Conservation (phyloP, 2,797 vertebrate species). For the Psittacula derbiana region DNA sequence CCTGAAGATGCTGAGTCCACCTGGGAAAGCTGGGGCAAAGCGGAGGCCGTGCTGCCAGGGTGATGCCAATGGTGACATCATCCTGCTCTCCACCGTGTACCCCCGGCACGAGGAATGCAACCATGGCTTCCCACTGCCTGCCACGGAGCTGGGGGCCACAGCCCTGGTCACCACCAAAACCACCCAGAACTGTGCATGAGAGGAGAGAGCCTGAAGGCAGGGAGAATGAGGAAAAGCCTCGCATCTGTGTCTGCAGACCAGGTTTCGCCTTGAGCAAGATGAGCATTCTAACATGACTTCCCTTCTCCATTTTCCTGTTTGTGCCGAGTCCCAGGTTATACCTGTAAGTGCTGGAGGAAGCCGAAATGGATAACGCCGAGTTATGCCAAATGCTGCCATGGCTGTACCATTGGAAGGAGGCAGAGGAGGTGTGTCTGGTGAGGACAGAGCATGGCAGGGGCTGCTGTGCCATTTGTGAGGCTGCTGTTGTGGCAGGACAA, state of each 20-base stretch:
- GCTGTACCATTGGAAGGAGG: background rate
- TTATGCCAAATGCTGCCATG: background rate
- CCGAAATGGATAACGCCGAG: accelerated
- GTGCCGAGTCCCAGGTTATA: background rate
- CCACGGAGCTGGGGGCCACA: constrained; percentile 77
- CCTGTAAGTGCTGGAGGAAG: background rate
- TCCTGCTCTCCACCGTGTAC: background rate
- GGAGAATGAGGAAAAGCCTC: background rate
- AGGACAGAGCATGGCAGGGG: background rate
- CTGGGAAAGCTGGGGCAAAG: background rate
- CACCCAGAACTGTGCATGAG: constrained; percentile 2
- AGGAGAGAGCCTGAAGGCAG: background rate
- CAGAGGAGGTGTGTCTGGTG: accelerated
- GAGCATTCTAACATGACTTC: background rate
- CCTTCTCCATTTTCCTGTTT: background rate
- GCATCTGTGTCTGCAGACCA: background rate
- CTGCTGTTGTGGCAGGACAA: background rate
- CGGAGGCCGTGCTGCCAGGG: background rate
- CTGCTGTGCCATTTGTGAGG: background rate
- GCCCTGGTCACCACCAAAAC: constrained; percentile 81
- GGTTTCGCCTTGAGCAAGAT: background rate
- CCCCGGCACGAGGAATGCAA: background rate
- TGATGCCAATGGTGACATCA: background rate
- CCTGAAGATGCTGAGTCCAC: background rate
- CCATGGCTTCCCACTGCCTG: constrained; percentile 71